Conservation (phyloP, 2,888 invertebrate species). For the Drosophila borealis region DNA sequence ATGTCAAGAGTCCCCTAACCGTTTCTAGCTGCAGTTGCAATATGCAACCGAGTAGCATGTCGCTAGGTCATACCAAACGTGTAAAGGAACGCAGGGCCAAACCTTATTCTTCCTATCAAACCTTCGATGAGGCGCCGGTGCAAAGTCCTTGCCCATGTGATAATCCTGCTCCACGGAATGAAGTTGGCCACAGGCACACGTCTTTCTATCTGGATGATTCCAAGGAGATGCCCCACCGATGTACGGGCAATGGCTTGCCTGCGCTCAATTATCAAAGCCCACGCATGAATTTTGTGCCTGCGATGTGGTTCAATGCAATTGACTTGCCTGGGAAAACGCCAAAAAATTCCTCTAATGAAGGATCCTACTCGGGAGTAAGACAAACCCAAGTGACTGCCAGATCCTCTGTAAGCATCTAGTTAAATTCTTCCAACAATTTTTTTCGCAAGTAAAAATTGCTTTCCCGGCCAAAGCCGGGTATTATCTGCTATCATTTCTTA, state of each 20-base stretch:
- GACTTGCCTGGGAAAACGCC: not conserved
- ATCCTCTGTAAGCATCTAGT: not conserved
- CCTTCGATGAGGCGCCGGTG: not conserved
- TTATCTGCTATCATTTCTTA: too few relatives aligned
- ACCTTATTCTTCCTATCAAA: not conserved
- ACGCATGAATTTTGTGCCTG: not conserved
- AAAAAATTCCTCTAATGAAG: not conserved
- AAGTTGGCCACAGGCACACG: too few relatives aligned
- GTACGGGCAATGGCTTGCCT: not conserved
- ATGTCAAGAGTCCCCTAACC: constrained; percentile 5
- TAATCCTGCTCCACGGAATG: not conserved
- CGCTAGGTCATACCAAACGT: too few relatives aligned
- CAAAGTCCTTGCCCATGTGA: not conserved
- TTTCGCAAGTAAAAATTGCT: too few relatives aligned
- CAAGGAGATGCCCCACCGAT: too few relatives aligned
- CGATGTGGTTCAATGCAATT: not conserved
- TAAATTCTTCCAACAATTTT: too few relatives aligned
- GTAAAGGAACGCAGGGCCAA: not conserved
- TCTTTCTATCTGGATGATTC: too few relatives aligned
- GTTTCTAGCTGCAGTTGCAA: constrained; percentile 6
- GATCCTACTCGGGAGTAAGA: constrained; percentile 8
- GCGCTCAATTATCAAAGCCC: not conserved
- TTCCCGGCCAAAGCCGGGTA: too few relatives aligned
- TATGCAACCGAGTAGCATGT: not conserved
- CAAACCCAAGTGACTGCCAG: too few relatives aligned